Evolutionary conservation across 1,140 invertebrate species (phyloP).

Genomic region (Spodoptera litura): DNA sequence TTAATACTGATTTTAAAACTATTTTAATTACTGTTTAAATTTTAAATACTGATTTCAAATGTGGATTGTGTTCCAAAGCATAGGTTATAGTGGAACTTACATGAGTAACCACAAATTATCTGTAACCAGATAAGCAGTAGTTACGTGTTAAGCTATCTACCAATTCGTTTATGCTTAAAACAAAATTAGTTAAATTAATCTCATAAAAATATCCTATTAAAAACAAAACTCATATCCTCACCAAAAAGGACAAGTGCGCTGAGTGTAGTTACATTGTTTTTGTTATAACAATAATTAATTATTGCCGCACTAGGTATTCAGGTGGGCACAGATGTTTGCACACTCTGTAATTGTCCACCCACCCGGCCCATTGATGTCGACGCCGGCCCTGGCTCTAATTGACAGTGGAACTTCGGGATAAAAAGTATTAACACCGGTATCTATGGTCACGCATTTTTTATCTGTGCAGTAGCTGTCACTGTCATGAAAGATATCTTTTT

Average conservation of each 20-base stretch:
- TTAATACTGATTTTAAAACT: no score
- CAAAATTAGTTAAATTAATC: no score
- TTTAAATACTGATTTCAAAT: no score
- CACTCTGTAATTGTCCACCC: conserved; percentile 78
- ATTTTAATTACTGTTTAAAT: no score
- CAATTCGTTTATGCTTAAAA: no score
- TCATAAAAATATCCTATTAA: not conserved
- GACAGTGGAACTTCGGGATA: conserved; percentile 28
- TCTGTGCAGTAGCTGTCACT: no score
- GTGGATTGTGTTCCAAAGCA: no score
- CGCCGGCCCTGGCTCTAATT: conserved; percentile 64
- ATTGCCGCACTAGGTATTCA: conserved; percentile 67
- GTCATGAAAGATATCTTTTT: no score
- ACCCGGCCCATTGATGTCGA: conserved; percentile 66
- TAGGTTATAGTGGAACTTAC: no score
- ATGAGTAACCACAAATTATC: no score
- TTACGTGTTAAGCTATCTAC: no score
- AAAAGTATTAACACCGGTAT: conserved; percentile 6
- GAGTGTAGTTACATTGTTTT: conserved; percentile 80
- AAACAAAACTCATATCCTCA: conserved; percentile 53
- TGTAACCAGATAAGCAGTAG: no score
- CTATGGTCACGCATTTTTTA: not conserved
- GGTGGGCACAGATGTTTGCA: conserved; percentile 77
- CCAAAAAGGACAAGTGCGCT: conserved; percentile 70
- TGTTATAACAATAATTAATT: conserved; percentile 77